These are phyloP conservation scores for Apis dorsata DNA, from an alignment of 1,140 invertebrate species.

Conservation along the genomic window DNA sequence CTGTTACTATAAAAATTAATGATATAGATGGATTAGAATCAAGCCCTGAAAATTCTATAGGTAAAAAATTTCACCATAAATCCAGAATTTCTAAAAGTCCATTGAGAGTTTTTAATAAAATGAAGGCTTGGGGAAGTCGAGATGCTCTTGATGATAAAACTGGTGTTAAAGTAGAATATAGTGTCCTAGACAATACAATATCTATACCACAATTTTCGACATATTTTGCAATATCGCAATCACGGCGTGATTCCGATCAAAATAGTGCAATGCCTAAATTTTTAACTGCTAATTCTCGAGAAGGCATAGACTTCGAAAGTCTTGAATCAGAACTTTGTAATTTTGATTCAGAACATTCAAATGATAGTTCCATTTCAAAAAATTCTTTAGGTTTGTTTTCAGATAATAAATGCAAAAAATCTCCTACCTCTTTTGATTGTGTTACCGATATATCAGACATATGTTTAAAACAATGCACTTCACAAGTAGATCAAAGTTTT, in stretches of 20 bases:
- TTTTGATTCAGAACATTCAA: constrained; percentile 73
- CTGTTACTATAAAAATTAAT: constrained; percentile 70
- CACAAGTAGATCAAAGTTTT: constrained; percentile 38
- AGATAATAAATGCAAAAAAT: constrained; percentile 59
- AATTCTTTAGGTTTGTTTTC: constrained; percentile 66
- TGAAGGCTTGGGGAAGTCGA: constrained; percentile 75
- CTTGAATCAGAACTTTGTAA: constrained; percentile 73
- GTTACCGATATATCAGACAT: constrained; percentile 11
- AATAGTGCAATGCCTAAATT: constrained; percentile 67
- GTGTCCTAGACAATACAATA: constrained; percentile 66
- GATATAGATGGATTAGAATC: constrained; percentile 72
- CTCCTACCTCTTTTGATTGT: constrained; percentile 58
- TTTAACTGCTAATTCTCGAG: constrained; percentile 74
- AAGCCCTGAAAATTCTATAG: constrained; percentile 74
- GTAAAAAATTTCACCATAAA: constrained; percentile 68
- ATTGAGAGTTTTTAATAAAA: constrained; percentile 73
- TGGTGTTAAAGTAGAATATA: constrained; percentile 72
- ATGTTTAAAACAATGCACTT: constrained; percentile 25
- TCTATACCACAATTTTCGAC: constrained; percentile 57
- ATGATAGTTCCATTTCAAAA: constrained; percentile 71
- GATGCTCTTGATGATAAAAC: constrained; percentile 72
- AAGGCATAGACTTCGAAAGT: constrained; percentile 78
- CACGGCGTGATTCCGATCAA: constrained; percentile 55
- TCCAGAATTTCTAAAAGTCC: constrained; percentile 77
- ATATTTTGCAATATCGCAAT: neutral